Evolutionary conservation across 2,797 vertebrate species (phyloP).

Genomic region (Cryptoblepharus egeriae): DNA sequence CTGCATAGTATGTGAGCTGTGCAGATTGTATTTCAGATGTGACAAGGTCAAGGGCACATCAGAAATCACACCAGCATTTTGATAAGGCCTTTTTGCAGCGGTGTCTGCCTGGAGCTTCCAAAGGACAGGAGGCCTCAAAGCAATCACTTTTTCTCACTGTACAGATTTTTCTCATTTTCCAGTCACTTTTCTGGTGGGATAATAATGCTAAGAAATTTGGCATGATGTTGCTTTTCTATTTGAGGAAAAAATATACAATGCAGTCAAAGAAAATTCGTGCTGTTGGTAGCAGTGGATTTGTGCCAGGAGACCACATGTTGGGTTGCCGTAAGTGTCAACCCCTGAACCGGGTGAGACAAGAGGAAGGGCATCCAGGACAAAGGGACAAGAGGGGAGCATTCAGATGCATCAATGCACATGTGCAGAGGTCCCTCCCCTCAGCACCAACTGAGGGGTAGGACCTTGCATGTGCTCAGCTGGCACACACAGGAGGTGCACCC

Average conservation of each 20-base stretch:
- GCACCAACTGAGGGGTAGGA: too few species aligned
- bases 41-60: neutral
- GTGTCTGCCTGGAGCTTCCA: too few species aligned
- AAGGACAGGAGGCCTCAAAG: neutral
- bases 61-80: neutral
- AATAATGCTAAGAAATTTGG: neutral
- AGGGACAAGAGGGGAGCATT: too few species aligned
- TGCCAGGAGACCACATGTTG: too few species aligned
- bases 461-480: too few species aligned
- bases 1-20: neutral
- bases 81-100: neutral
- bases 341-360: too few species aligned
- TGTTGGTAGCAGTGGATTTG: neutral
- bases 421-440: too few species aligned
- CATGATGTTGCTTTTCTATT: neutral
- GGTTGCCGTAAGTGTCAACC: too few species aligned
- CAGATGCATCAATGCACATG: too few species aligned
- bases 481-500: too few species aligned
- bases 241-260: neutral
- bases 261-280: neutral
- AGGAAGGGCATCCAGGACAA: too few species aligned
- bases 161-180: neutral
- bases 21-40: neutral
- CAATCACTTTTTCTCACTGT: neutral
- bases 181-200: neutral